phyloP scores from a whole-genome alignment of 2,113 vertebrate species.

The Pelusios castaneus region DNA sequence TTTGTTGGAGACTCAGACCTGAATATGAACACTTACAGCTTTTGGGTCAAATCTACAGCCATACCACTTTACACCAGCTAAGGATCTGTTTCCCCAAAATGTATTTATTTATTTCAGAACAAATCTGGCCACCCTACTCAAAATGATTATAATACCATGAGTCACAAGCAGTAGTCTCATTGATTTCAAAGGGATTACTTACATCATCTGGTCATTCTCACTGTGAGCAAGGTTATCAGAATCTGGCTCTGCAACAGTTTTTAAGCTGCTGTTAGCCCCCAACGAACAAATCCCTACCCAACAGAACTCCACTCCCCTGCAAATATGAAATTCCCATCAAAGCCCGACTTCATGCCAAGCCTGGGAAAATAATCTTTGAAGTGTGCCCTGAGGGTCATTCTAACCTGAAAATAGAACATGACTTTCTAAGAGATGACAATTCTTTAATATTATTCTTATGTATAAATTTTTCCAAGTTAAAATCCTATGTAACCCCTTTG shows the following conservation, averaged over 20 bases:
- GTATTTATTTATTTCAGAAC: neutral
- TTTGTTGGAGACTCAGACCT: neutral
- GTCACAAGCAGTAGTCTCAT: neutral
- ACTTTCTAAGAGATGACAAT: slow-evolving; percentile 20
- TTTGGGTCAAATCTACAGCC: neutral
- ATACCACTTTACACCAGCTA: fast-evolving
- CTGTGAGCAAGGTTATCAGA: fast-evolving
- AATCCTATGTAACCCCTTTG: too few species aligned
- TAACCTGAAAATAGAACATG: neutral
- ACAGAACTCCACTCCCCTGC: neutral
- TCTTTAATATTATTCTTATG: slow-evolving; percentile 23
- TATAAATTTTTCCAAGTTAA: slow-evolving; percentile 7
- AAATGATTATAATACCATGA: too few species aligned
- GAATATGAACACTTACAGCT: fast-evolving
- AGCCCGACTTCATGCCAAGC: neutral
- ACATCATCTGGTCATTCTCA: neutral
- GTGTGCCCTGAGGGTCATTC: slow-evolving; percentile 1
- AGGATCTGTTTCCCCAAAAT: neutral
- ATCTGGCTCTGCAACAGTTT: neutral
- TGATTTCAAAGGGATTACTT: neutral
- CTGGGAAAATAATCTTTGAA: slow-evolving; percentile 45
- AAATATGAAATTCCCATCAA: neutral
- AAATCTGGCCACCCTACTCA: neutral
- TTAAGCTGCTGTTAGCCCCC: neutral
- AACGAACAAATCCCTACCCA: neutral